A percentile compares a stretch with the other conserved stretches of the same genome.
Evolutionary conservation across 2,113 vertebrate genomes (phyloP).

Genomic region (Tetraodon nigroviridis): DNA sequence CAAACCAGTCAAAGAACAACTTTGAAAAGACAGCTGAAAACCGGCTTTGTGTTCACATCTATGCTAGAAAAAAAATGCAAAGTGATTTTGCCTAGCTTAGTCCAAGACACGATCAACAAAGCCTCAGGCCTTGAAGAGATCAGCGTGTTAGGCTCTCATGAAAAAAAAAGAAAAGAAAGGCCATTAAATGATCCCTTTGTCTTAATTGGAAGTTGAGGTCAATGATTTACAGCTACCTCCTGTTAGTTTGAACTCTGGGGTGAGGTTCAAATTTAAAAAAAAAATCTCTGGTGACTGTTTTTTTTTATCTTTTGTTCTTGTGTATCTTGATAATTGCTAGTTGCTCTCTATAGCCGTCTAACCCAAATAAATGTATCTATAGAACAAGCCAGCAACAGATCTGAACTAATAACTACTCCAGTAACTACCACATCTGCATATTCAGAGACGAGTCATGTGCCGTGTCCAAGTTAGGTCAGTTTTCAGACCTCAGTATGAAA

Average conservation of each 20-base stretch:
- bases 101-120: constrained; percentile 15
- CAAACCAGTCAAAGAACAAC: constrained; percentile 46
- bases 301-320: constrained; percentile 26
- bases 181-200: constrained; percentile 42
- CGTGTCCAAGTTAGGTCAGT: neutral
- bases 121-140: constrained; percentile 16
- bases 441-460: constrained; percentile 6
- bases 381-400: constrained; percentile 10
- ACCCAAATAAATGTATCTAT: neutral
- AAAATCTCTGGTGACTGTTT: constrained; percentile 50
- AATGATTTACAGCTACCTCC: constrained; percentile 74
- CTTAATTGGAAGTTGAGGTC: constrained; percentile 46
- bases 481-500: constrained; percentile 11
- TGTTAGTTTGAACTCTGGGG: constrained; percentile 53
- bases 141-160: constrained; percentile 19
- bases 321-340: constrained; percentile 28
- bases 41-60: constrained; percentile 38
- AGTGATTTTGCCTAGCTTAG: constrained; percentile 25
- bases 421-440: constrained; percentile 9
- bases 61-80: constrained; percentile 20
- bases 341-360: constrained; percentile 2
- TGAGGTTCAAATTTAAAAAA: constrained; percentile 36
- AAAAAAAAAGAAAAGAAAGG: neutral
- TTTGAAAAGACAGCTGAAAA: constrained; percentile 59
- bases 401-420: constrained; percentile 13